Evolutionary conservation across 2,888 invertebrate species (phyloP).

Genomic region (Cancer borealis): DNA sequence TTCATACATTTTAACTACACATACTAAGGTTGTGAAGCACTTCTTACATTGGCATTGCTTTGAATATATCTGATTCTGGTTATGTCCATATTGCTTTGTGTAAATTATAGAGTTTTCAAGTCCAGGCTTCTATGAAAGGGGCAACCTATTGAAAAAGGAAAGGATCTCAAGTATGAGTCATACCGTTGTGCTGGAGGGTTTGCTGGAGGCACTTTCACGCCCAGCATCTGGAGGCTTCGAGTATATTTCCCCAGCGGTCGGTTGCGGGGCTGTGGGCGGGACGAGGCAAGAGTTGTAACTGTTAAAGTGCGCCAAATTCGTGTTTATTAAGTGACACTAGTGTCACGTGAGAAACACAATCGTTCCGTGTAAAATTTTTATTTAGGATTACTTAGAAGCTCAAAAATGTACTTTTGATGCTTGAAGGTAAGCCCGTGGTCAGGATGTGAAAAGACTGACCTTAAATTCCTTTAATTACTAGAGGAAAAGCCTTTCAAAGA

Average conservation of each 20-base stretch:
- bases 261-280: constrained; percentile 45
- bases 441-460: background rate
- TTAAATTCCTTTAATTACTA: too few species aligned
- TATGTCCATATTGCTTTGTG: too few species aligned
- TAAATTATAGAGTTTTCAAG: too few species aligned
- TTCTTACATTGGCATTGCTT: background rate
- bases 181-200: constrained; percentile 9
- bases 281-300: background rate
- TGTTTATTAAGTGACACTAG: background rate
- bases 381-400: too few species aligned
- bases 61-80: background rate
- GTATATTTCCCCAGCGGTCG: constrained; percentile 61
- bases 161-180: too few species aligned
- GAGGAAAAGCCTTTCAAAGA: background rate
- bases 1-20: too few species aligned
- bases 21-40: background rate
- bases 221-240: constrained; percentile 62
- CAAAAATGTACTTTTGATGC: background rate
- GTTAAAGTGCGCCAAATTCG: background rate
- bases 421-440: background rate
- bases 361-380: too few species aligned
- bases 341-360: background rate
- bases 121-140: too few species aligned
- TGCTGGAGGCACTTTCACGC: constrained; percentile 65
- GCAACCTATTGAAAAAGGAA: background rate